A percentile compares a stretch with the other conserved stretches of the same genome.
phyloP scores from a whole-genome alignment of 2,113 vertebrate species.

The Heterocephalus glaber region DNA sequence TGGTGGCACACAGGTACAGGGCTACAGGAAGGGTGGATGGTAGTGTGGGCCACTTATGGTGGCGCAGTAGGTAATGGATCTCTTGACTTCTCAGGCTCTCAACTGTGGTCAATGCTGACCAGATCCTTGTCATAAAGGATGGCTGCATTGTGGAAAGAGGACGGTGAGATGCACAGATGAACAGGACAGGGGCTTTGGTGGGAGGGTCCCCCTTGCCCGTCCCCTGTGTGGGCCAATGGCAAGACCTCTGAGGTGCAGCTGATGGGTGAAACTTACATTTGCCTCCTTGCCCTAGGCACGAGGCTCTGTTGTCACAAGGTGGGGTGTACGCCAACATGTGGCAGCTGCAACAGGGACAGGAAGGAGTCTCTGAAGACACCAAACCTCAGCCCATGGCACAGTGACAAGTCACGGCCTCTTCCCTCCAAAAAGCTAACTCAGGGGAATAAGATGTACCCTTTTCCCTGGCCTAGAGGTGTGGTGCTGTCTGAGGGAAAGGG shows the following conservation, averaged over 20 bases:
- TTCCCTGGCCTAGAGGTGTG: not conserved
- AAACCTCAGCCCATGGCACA: slow-evolving; percentile 79
- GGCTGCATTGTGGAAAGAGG: slow-evolving; percentile 92
- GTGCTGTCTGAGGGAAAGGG: slow-evolving; percentile 38
- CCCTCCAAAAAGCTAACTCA: not conserved
- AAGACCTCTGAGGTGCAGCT: not conserved
- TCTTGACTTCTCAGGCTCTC: slow-evolving; percentile 89
- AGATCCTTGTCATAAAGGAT: slow-evolving; percentile 94
- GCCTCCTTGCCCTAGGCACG: slow-evolving; percentile 86
- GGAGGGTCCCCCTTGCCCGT: not conserved
- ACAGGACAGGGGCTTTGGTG: not conserved
- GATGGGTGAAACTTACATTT: not conserved
- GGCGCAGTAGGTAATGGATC: not conserved
- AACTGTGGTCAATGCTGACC: slow-evolving; percentile 94
- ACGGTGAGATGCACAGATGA: slow-evolving; percentile 82
- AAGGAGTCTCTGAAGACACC: slow-evolving; percentile 85
- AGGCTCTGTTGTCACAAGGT: slow-evolving; percentile 91
- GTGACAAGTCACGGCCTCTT: slow-evolving; percentile 42
- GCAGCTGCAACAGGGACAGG: slow-evolving; percentile 90
- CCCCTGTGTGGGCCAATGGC: not conserved
- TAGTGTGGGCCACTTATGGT: not conserved
- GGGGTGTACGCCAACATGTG: slow-evolving; percentile 95
- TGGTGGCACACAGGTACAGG: slow-evolving; percentile 95
- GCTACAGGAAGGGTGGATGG: not conserved
- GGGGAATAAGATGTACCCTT: not conserved